phyloP scores from a whole-genome alignment of 2,797 vertebrate genomes.

The Rachycentron canadum region DNA sequence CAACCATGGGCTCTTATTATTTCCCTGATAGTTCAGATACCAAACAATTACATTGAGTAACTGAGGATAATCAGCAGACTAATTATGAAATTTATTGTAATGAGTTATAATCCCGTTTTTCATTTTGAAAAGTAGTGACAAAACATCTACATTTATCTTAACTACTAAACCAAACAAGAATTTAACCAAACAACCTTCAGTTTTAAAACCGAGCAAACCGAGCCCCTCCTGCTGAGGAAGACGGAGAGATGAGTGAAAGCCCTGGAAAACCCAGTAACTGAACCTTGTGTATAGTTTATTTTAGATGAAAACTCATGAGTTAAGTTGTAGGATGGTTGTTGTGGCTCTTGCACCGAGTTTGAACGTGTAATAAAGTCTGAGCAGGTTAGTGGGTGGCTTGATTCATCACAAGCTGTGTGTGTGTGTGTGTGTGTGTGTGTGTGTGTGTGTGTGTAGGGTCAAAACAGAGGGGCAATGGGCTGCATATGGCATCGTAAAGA shows the following conservation, averaged over 20 bases:
- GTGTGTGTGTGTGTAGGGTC: conserved; percentile 66
- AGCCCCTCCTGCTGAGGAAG: neutral
- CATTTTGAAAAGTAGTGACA: neutral
- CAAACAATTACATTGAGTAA: too few relatives aligned
- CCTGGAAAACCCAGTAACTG: neutral
- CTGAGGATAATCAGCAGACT: neutral
- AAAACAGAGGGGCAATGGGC: conserved; percentile 78
- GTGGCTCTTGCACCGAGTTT: conserved; percentile 33
- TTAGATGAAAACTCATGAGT: neutral
- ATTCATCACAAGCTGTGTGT: conserved; percentile 64
- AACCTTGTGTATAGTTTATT: conserved; percentile 6
- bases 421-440: conserved; percentile 42
- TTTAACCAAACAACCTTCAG: neutral
- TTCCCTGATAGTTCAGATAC: too few relatives aligned
- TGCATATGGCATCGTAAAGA: conserved; percentile 95
- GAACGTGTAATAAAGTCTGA: conserved; percentile 53
- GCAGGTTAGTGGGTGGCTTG: conserved; percentile 79
- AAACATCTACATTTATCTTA: neutral
- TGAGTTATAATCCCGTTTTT: neutral
- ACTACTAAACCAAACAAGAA: neutral
- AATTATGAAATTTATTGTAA: neutral
- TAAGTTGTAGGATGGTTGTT: conserved; percentile 13
- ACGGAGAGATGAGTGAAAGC: neutral
- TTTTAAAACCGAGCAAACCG: neutral
- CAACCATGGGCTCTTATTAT: neutral